A percentile compares a stretch with the other conserved stretches of the same genome.
Conservation (phyloP, 2,113 vertebrate species). For the Sylvietta virens region DNA sequence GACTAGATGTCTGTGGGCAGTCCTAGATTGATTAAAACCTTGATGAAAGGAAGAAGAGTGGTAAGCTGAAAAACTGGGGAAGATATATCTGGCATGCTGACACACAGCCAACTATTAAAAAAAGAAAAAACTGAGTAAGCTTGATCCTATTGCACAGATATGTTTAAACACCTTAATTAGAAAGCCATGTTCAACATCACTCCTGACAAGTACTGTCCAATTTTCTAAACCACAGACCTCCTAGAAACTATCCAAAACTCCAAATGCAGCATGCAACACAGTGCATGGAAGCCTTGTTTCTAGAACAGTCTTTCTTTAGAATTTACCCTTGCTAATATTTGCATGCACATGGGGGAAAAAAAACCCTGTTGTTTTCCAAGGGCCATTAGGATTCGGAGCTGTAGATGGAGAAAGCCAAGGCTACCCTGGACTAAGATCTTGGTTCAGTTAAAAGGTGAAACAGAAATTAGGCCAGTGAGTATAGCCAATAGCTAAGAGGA, state of each 20-base stretch:
- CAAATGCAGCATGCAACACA: background rate
- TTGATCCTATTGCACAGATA: background rate
- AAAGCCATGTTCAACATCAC: background rate
- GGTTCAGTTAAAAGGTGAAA: slow-evolving; percentile 20
- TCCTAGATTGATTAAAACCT: background rate
- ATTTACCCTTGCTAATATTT: background rate
- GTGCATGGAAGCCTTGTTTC: background rate
- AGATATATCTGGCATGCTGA: background rate
- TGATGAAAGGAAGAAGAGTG: background rate
- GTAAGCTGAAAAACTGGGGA: background rate
- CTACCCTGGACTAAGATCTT: background rate
- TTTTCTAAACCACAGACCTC: background rate
- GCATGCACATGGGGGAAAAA: background rate
- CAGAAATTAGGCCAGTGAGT: background rate
- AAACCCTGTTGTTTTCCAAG: background rate
- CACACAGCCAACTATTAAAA: background rate
- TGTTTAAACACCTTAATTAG: slow-evolving; percentile 28
- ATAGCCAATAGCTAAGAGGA: background rate
- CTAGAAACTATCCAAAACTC: background rate
- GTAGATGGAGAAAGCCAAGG: background rate
- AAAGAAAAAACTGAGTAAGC: background rate
- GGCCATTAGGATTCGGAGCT: background rate
- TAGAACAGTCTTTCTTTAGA: background rate
- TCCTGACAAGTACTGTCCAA: background rate
- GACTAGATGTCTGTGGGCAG: background rate